Evolutionary conservation across 2,888 invertebrate species (phyloP), one percentile per base, ranked within the genome.

Genomic region (Andrena minutula): DNA sequence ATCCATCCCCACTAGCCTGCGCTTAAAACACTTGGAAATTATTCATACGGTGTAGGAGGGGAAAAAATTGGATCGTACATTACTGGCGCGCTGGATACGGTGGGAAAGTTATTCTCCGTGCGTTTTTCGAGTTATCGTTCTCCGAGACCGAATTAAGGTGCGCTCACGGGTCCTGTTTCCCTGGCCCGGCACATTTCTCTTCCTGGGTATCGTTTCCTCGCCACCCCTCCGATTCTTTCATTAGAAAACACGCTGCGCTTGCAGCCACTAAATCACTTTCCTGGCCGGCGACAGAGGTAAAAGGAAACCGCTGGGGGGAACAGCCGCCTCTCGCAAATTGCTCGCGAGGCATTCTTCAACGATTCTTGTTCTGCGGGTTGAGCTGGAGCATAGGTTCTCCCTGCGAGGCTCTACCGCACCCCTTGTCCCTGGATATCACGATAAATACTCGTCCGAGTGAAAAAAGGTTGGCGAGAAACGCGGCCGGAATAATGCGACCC

Each of bases 251-350:
- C 64, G 75, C 72, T 76, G 65, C 69, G 69, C 61, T 66, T 66
- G 70, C 73, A 76, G 64, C 65, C 65, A 41, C 49, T 76, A 73
- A 83, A 83, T 83, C 82, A 73, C 82, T 26, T 72, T 71, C 32
- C 49, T n/a, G 26, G 28, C 2, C 53, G 41, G 51, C 63, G 58
- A 35, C 23, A 26, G 3, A 26, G 20, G 63, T 16, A 30, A 75
- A 32, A 53, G 16, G 47, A 49, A 74, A 58, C 49, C 64, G 20
- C 12, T 5, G n/a, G 5, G 16, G 35, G 56, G 28, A 66, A 56
- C 28, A 49, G 32, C 35, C 53, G 53, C 49, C 56, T 56, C 51
- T 66, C 70, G 20, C 65, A 72, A 76, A 81, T 74, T 66, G 61
- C 26, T 56, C 64, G 26, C 64, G 47, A 65, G 35, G 49, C 69